Evolutionary conservation across 2,888 invertebrate species (phyloP).

Genomic region (Erpobdella octoculata): DNA sequence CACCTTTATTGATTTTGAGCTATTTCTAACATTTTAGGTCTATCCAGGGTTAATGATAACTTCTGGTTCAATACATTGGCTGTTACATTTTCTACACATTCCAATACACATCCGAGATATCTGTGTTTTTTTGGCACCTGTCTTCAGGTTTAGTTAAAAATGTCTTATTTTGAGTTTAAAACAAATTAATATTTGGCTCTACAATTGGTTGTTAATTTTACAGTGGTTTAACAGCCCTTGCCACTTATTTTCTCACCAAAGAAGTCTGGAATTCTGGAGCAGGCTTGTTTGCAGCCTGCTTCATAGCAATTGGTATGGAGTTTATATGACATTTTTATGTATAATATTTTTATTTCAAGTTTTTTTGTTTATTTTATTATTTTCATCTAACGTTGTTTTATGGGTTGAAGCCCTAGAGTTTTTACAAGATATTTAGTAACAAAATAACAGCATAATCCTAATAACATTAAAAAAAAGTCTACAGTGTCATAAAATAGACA

Average conservation of each 20-base stretch:
- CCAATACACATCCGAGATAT: constrained; percentile 96
- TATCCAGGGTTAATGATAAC: constrained; percentile 99
- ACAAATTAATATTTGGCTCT: background rate
- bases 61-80: constrained; percentile 88
- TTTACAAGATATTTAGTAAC: background rate
- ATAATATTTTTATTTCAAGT: background rate
- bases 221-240: constrained; percentile 93
- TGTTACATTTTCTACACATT: constrained; percentile 73
- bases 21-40: constrained; percentile 58
- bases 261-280: constrained; percentile 80
- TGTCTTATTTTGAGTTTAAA: background rate
- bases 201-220: constrained; percentile 14
- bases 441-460: background rate
- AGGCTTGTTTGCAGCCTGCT: constrained; percentile 83
- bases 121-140: constrained; percentile 94
- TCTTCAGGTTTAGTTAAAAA: constrained; percentile 67
- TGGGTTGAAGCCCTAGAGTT: background rate
- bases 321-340: too few relatives aligned
- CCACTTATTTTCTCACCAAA: constrained; percentile 92
- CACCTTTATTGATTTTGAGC: too few relatives aligned
- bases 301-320: constrained; percentile 70
- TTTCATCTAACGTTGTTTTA: background rate
- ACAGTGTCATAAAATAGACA: too few relatives aligned
- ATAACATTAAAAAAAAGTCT: background rate
- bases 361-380: background rate